These are phyloP conservation scores for Caenorhabditis panamensis DNA, from an alignment of 2,888 invertebrate species.

Conservation along the genomic window DNA sequence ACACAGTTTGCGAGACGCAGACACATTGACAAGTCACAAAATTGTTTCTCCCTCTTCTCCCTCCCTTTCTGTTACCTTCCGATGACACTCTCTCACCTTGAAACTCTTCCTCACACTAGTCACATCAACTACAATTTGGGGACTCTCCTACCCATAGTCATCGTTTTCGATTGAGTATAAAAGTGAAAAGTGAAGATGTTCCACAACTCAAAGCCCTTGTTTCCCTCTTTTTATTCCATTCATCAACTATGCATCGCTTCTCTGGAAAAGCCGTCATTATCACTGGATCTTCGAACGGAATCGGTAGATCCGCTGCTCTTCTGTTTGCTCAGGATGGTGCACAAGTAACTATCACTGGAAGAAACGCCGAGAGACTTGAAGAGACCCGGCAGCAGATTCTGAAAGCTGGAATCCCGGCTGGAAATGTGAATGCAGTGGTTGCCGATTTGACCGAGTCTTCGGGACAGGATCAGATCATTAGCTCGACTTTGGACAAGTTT, in stretches of 20 bases:
- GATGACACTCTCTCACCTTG: background rate
- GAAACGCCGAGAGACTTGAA: constrained; percentile 40
- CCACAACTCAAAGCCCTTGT: background rate
- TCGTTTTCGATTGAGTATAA: constrained; percentile 13
- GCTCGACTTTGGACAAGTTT: constrained; percentile 31
- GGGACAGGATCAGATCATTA: constrained; percentile 33
- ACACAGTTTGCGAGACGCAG: constrained; percentile 43
- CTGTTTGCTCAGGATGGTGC: constrained; percentile 44
- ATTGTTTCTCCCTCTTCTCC: constrained; percentile 8
- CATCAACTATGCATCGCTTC: constrained; percentile 32
- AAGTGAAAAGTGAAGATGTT: background rate
- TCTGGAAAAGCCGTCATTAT: constrained; percentile 46
- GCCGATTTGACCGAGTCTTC: constrained; percentile 29
- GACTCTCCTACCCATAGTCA: background rate
- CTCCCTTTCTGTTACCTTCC: background rate
- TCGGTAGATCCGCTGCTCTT: constrained; percentile 45
- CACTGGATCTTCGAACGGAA: constrained; percentile 51
- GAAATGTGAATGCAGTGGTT: constrained; percentile 40
- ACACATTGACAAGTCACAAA: constrained; percentile 38
- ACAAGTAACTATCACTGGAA: constrained; percentile 50
- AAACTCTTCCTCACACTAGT: constrained; percentile 2
- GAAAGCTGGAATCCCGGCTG: constrained; percentile 39
- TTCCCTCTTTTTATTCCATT: background rate
- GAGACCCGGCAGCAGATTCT: constrained; percentile 32
- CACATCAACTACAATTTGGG: constrained; percentile 32